Percentiles rank a stretch among this genome's conserved stretches.
These are phyloP conservation scores for Nomada hirtipes DNA, from an alignment of 2,888 invertebrate genomes.

Conservation along the genomic window DNA sequence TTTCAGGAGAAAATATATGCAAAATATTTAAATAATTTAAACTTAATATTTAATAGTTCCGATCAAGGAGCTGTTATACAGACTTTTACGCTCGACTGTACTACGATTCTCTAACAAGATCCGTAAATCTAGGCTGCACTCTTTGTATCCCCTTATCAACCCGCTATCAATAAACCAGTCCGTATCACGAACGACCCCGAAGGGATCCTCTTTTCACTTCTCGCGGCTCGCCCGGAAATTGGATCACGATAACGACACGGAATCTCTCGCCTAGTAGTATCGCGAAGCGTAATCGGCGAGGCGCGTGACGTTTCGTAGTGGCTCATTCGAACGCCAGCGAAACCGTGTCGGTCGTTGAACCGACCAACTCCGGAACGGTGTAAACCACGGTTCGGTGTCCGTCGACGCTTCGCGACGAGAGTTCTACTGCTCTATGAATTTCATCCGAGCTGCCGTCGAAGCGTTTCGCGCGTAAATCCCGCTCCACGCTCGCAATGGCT, in stretches of 20 bases:
- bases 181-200: not conserved
- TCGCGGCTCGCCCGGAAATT: conserved; percentile 16
- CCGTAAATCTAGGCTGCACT: not conserved
- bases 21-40: too few species aligned
- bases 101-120: not conserved
- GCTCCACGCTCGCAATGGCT: not conserved
- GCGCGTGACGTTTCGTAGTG: conserved; percentile 39
- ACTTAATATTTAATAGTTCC: too few species aligned
- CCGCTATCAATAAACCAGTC: not conserved
- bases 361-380: conserved; percentile 40
- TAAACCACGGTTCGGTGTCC: conserved; percentile 54
- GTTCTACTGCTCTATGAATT: conserved; percentile 46
- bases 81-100: too few species aligned
- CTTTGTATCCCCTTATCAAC: not conserved
- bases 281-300: conserved; percentile 37
- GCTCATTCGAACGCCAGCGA: conserved; percentile 60
- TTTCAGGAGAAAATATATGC: too few species aligned
- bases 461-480: conserved; percentile 13
- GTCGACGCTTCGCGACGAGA: conserved; percentile 51
- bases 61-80: too few species aligned
- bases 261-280: conserved; percentile 33
- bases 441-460: conserved; percentile 17
- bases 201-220: not conserved
- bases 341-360: conserved; percentile 66
- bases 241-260: conserved; percentile 27